phyloP scores from a whole-genome alignment of 2,888 invertebrate genomes.

The Chrysolina americana region DNA sequence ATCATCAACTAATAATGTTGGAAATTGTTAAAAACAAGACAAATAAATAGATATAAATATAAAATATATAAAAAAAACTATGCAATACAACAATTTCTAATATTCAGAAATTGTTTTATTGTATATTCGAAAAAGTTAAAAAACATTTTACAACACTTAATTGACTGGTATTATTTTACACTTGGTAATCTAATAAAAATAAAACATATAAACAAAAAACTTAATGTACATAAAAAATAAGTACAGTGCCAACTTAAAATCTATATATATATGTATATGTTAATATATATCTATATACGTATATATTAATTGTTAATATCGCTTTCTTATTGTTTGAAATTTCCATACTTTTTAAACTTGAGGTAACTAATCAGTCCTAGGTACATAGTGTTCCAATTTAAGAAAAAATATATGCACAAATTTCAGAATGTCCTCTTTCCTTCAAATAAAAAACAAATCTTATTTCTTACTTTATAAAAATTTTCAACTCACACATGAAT shows the following conservation, averaged over 20 bases:
- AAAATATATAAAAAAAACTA: constrained; percentile 56
- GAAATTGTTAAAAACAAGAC: constrained; percentile 56
- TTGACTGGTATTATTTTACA: constrained; percentile 62
- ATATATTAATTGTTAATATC: constrained; percentile 39
- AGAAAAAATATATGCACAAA: constrained; percentile 35
- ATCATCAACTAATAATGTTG: constrained; percentile 57
- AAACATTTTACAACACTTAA: constrained; percentile 60
- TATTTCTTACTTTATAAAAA: constrained; percentile 36
- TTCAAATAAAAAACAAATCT: constrained; percentile 39
- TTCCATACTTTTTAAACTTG: constrained; percentile 54
- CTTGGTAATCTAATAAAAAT: constrained; percentile 52
- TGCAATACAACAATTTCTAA: constrained; percentile 35
- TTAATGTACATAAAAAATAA: constrained; percentile 61
- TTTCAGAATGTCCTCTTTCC: constrained; percentile 20
- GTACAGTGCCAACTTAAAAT: constrained; percentile 61
- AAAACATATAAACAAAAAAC: constrained; percentile 52
- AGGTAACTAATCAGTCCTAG: constrained; percentile 64
- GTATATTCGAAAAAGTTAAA: constrained; percentile 45
- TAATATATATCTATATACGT: constrained; percentile 18
- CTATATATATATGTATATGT: constrained; percentile 44
- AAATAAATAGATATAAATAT: constrained; percentile 60
- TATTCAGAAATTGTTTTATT: constrained; percentile 37
- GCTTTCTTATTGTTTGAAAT: constrained; percentile 49
- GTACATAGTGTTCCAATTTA: constrained; percentile 49
- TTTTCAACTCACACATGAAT: constrained; percentile 28